Conservation (phyloP, 1,140 invertebrate species). For the Listronotus oregonensis region DNA sequence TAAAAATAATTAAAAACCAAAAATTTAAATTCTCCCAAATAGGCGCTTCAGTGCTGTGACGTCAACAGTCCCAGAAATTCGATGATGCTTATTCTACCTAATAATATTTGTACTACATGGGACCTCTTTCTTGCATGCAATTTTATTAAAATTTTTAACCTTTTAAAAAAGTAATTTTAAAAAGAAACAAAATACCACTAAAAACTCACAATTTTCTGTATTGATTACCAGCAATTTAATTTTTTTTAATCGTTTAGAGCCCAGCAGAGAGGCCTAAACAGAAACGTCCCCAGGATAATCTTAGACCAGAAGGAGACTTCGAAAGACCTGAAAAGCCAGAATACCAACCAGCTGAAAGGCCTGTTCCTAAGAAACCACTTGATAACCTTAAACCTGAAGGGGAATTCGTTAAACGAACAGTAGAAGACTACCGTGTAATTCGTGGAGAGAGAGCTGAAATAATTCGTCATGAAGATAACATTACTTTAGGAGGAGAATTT, state of each 20-base stretch:
- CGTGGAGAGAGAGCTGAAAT: slow-evolving; percentile 66
- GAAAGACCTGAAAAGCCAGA: slow-evolving; percentile 54
- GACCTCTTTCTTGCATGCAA: no score
- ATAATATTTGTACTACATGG: no score
- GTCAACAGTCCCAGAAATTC: no score
- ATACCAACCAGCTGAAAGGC: slow-evolving; percentile 55
- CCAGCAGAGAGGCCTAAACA: slow-evolving; percentile 62
- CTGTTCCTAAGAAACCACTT: slow-evolving; percentile 55
- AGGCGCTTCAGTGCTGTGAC: no score
- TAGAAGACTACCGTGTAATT: slow-evolving; percentile 64
- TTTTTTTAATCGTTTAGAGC: slow-evolving; percentile 51
- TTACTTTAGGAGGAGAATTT: slow-evolving; percentile 64
- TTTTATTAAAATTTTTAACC: no score
- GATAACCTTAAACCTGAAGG: slow-evolving; percentile 66
- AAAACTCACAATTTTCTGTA: no score
- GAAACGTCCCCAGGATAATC: slow-evolving; percentile 64
- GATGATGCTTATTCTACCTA: no score
- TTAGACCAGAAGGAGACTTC: slow-evolving; percentile 64
- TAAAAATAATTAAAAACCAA: no score
- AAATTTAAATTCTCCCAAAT: no score
- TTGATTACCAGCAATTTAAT: no score
- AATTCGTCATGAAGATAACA: slow-evolving; percentile 65
- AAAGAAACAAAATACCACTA: no score
- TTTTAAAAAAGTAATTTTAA: no score
- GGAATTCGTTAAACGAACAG: slow-evolving; percentile 58